phyloP scores from a whole-genome alignment of 2,797 vertebrate genomes.

The Argya squamiceps region DNA sequence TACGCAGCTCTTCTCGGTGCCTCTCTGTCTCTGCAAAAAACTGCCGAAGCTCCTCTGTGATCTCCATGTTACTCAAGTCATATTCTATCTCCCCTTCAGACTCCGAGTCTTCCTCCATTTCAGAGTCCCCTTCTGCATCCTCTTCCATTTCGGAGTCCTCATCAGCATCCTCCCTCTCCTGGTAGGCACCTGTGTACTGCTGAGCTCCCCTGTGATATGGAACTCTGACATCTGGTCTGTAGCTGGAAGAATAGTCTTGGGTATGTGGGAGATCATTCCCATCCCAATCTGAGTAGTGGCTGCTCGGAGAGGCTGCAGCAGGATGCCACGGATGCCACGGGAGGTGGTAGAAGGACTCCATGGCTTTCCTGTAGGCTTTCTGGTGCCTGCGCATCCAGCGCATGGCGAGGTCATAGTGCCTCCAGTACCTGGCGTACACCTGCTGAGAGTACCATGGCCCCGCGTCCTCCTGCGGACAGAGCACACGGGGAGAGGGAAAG shows the following conservation, averaged over 20 bases:
- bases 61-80: conserved; percentile 94
- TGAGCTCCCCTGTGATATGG: rapidly evolving
- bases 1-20: conserved; percentile 90
- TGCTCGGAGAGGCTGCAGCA: background rate
- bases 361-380: conserved; percentile 84
- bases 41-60: conserved; percentile 93
- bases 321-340: conserved; percentile 1
- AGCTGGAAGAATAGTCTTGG: background rate
- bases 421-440: conserved; percentile 88
- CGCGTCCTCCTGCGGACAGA: background rate
- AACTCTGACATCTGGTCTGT: background rate
- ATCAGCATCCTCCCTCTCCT: background rate
- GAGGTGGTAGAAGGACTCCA: conserved; percentile 73
- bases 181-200: background rate
- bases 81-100: conserved; percentile 87
- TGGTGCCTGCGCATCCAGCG: conserved; percentile 87
- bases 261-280: background rate
- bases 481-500: background rate
- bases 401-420: conserved; percentile 90
- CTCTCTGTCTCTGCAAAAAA: conserved; percentile 92
- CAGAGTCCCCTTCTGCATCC: conserved; percentile 44
- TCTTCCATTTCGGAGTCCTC: conserved; percentile 14
- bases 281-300: conserved; percentile 70
- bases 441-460: conserved; percentile 81
- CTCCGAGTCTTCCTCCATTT: conserved; percentile 66